These are phyloP conservation scores for Neocloeon triangulifer DNA, from an alignment of 1,140 invertebrate genomes.

Conservation along the genomic window DNA sequence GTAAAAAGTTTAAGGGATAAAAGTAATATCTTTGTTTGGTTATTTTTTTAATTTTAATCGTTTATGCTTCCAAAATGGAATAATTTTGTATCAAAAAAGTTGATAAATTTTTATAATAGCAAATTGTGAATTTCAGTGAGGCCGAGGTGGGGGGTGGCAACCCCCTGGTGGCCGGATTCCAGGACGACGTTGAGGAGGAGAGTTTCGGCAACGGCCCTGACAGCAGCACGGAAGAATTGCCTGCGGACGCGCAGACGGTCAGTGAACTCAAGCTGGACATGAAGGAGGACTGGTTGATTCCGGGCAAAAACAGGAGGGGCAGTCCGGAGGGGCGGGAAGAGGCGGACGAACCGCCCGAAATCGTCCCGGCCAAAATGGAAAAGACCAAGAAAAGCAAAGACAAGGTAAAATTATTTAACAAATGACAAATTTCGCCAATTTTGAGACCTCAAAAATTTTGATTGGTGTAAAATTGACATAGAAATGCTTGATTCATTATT, in stretches of 20 bases:
- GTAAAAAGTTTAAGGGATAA: too few species aligned
- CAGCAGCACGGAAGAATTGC: too few species aligned
- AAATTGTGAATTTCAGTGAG: constrained; percentile 27
- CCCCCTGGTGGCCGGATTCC: constrained; percentile 66
- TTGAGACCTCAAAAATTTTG: too few species aligned
- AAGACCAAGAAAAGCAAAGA: constrained; percentile 25
- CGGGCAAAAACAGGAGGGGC: constrained; percentile 29
- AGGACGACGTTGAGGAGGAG: constrained; percentile 77
- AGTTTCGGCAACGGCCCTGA: too few species aligned
- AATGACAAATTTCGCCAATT: too few species aligned
- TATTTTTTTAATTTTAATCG: too few species aligned
- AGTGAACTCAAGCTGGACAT: not conserved
- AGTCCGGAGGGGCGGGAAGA: constrained; percentile 38
- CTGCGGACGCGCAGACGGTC: not conserved
- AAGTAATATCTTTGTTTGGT: too few species aligned
- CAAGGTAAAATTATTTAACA: constrained; percentile 3
- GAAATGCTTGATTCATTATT: too few species aligned
- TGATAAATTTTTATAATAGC: too few species aligned
- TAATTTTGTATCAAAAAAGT: constrained; percentile 4
- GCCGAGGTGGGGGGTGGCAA: constrained; percentile 46
- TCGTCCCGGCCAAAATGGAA: constrained; percentile 24
- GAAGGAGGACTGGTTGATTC: constrained; percentile 27
- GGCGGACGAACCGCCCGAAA: constrained; percentile 15
- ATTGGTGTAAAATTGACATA: too few species aligned
- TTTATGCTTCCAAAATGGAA: too few species aligned